phyloP scores from a whole-genome alignment of 64 coral and sea anemone genomes.

The Cladopsammia gracilis region DNA sequence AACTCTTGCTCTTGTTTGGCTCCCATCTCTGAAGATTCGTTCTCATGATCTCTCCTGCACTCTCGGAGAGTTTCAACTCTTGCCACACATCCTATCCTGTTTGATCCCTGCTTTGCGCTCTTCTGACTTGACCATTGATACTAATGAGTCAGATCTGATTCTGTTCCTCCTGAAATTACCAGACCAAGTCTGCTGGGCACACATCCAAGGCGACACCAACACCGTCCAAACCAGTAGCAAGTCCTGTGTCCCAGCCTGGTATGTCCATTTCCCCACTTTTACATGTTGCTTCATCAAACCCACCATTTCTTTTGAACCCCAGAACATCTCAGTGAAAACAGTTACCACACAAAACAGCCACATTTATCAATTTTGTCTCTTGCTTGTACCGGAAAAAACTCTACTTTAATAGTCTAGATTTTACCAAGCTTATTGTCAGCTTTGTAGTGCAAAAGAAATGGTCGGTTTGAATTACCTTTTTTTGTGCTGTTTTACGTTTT shows the following conservation, averaged over 20 bases:
- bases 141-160: conserved; percentile 50
- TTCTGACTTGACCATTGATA: conserved; percentile 46
- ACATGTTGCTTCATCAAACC: neutral
- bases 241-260: conserved; percentile 50
- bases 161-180: conserved; percentile 45
- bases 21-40: neutral
- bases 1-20: neutral
- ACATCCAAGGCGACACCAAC: conserved; percentile 56
- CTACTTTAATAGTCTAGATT: neutral
- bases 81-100: neutral
- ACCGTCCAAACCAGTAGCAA: conserved; percentile 55
- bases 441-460: neutral
- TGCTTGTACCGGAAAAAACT: neutral
- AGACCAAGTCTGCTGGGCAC: conserved; percentile 56
- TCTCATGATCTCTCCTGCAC: neutral
- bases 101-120: neutral
- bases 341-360: neutral
- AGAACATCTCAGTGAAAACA: neutral
- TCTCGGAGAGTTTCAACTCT: neutral
- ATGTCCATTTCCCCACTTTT: conserved; percentile 36
- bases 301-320: conserved; percentile 33
- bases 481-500: no score
- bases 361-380: neutral
- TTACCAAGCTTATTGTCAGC: neutral
- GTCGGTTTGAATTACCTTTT: neutral